Evolutionary conservation across 2,797 vertebrate species (phyloP), one percentile per base, ranked within the genome.

Genomic region (Agapornis canus): DNA sequence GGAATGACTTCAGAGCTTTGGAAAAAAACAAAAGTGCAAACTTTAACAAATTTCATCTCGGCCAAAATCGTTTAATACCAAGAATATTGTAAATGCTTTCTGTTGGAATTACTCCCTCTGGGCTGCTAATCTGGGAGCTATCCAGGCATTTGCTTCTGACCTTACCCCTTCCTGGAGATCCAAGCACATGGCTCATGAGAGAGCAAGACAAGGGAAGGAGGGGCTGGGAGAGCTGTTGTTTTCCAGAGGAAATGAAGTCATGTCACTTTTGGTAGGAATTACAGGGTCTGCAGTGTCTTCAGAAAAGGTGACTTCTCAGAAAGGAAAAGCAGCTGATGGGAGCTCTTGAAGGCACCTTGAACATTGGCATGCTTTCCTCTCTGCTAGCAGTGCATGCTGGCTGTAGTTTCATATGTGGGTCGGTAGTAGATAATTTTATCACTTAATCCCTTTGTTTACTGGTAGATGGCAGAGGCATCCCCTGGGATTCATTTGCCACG

Each of bases 211-310:
- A 22, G 61, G 85, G 89, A 81, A 86, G 86, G 92, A 90, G 89
- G 49, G 88, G 92, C 85, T 87, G 94, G 91, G 63, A 45, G 73
- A 70, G 80, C 94, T 83, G 54, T 75, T 95, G 90, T 95, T 97
- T 96, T 97, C 90, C 76, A 94, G 91, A 97, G 96, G 96, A 97
- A 98, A 95, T 96, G 96, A 97, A 95, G 91, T 97, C 70, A 97
- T 96, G 96, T 93, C 89, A 95, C 64, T 93, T 95, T 86, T 76
- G 77, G 45, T 91, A 79, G 84, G 72, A 94, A 79, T 79, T 92
- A n/a, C 29, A 75, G 68, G 29, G 42, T 86, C 95, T 90, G 56
- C 32, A 66, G 7, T 6, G 4, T 72, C 95, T 96, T 94, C 87
- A 96, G 86, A 86, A 90, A 94, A 87, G 63, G 64, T 96, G 86